Base-by-base conservation (phyloP, 1,140 invertebrate species). In the Drosophila navojoa region DNA sequence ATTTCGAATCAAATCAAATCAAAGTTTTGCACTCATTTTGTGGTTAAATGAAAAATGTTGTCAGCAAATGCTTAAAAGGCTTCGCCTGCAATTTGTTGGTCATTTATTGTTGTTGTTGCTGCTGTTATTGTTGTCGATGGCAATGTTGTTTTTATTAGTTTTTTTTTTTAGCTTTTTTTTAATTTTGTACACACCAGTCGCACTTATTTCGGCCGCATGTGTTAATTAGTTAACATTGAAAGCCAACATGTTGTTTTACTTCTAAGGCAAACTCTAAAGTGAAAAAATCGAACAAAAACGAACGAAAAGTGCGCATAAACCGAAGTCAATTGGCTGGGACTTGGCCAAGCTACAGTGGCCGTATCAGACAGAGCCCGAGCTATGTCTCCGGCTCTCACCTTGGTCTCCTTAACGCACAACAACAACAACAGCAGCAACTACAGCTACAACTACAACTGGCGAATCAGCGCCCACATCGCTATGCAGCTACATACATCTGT, bases 191-290 rank as follows among this genome's bases (percentile, higher is more conserved):
- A 59, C 77, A 63, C 47, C 45, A 32, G 15, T 57, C 64, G 76
- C 73, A 68, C 60, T 58, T 52, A n/a, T 64, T 69, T 71, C 7
- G 19, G 59, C 50, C 59, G 40, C 19, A 61, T 55, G 76, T 86
- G 81, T 76, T 76, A 86, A 86, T 71, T 71, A 58, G 16, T 81
- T 79, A 86, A 79, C 79, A 86, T 86, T 86, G 79, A 87, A 76
- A 76, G 57, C 54, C 66, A 80, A 69, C n/a, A 54, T 70, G 11
- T 54, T 35, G 9, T 44, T 45, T 64, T 64, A 32, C 68, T 71
- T 71, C 68, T 71, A 63, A 61, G 32, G 60, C 45, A 16, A 44
- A 52, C 44, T 38, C 10, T 32, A 32, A n/a, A 25, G 4, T 25
- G 27, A 54, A 54, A 63, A 42, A 62, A 50, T 3, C n/a, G 13